These are phyloP conservation scores for Theretra japonica DNA, from an alignment of 2,888 invertebrate genomes.

Conservation along the genomic window DNA sequence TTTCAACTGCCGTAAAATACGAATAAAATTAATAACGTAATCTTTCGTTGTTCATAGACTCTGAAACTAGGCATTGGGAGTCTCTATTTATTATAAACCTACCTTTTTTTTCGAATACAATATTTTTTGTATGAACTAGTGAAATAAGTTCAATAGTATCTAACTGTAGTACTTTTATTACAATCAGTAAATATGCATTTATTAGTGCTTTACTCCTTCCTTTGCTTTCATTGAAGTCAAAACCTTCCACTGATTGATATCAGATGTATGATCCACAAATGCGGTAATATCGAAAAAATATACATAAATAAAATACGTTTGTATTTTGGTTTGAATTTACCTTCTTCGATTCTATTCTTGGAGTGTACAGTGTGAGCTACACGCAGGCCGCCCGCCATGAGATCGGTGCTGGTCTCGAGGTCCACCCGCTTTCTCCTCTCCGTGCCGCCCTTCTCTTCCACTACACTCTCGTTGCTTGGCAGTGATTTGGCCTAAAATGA, in stretches of 20 bases:
- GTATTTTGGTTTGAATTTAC: slow-evolving; percentile 57
- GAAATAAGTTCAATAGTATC: too few relatives aligned
- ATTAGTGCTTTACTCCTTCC: too few relatives aligned
- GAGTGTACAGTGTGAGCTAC: slow-evolving; percentile 92
- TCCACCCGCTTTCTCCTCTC: slow-evolving; percentile 92
- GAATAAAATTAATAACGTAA: slow-evolving; percentile 3
- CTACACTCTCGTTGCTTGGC: slow-evolving; percentile 72
- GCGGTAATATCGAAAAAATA: too few relatives aligned
- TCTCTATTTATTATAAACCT: too few relatives aligned
- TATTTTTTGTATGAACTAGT: too few relatives aligned
- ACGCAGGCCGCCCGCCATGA: slow-evolving; percentile 92
- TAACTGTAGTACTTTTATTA: too few relatives aligned
- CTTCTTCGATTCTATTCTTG: slow-evolving; percentile 92
- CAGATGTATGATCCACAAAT: too few relatives aligned
- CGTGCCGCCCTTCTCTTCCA: slow-evolving; percentile 81
- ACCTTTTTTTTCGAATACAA: too few relatives aligned
- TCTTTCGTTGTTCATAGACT: not conserved
- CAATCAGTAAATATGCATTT: too few relatives aligned
- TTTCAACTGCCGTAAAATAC: slow-evolving; percentile 66
- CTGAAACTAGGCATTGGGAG: too few relatives aligned
- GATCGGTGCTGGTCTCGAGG: slow-evolving; percentile 93
- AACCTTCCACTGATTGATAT: too few relatives aligned
- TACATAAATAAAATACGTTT: not conserved
- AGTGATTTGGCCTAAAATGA: slow-evolving; percentile 72
- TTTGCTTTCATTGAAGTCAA: too few relatives aligned